Evolutionary conservation across 2,888 invertebrate genomes (phyloP), one percentile per base, ranked within the genome.

Genomic region (Drosophila crucigera): DNA sequence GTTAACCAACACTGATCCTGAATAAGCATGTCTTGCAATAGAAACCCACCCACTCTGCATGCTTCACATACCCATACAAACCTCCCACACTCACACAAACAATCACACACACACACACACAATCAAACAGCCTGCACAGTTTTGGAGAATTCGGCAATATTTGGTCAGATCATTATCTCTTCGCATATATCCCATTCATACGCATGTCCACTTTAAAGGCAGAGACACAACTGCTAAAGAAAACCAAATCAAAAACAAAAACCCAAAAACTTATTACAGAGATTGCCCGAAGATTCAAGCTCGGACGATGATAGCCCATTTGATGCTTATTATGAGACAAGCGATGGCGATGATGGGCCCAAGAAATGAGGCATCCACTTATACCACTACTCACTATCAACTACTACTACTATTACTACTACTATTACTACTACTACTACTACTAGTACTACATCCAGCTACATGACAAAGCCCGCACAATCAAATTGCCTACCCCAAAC

Each of bases 281-380:
- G 84, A 84, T 85, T 91, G 75, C 93, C 92, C 73, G 93, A 93
- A 91, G 93, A 93, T 83, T 92, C 92, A 84, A 92, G 92, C 83
- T 92, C 93, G 66, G 91, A 92, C 65, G 93, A 93, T 84, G 92
- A 92, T 91, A 91, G 89, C 84, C 93, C 92, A 56, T 93, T 93
- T 67, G 93, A 93, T 88, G 92, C 91, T 81, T 89, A 91, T 86
- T 84, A 91, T 83, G 92, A 92, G 76, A 91, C 92, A 89, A 92
- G 89, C 77, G 93, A 91, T 63, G 83, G 85, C 73, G 90, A 92
- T 37, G 90, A 89, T 76, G 90, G 64, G 62, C 66, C 89, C 72
- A 89, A 76, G 73, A 90, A 90, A 85, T 86, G 82, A 77, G 33
- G 58, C 63, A 54, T 39, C 68, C 61, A 65, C 37, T 62, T 63